Evolutionary conservation across 1,140 invertebrate genomes (phyloP).

Genomic region (Atta colombica): DNA sequence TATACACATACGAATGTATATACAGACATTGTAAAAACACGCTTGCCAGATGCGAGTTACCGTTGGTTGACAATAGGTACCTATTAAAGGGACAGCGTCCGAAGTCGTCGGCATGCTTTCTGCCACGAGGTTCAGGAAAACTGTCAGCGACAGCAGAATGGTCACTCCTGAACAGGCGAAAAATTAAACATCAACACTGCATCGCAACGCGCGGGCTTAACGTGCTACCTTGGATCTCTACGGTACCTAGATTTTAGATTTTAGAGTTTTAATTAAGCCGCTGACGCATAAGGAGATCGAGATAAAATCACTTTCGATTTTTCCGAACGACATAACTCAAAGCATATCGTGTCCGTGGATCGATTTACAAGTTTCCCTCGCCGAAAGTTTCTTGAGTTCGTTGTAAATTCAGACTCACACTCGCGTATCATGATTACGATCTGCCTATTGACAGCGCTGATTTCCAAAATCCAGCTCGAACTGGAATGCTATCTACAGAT

Average conservation of each 20-base stretch:
- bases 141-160: conserved; percentile 99
- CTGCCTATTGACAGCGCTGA: not conserved
- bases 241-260: conserved; percentile 10
- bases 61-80: conserved; percentile 82
- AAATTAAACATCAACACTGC: conserved; percentile 55
- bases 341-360: too few relatives aligned
- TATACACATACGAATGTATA: conserved; percentile 61
- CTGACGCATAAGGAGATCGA: not conserved
- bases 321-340: not conserved
- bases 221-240: conserved; percentile 35
- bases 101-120: conserved; percentile 97
- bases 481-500: not conserved
- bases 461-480: not conserved
- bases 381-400: not conserved
- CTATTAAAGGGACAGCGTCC: conserved; percentile 92
- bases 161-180: conserved; percentile 93
- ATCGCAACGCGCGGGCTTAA: conserved; percentile 33
- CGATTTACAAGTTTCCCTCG: not conserved
- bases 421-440: conserved; percentile 23
- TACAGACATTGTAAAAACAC: conserved; percentile 72
- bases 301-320: conserved; percentile 18
- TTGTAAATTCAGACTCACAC: conserved; percentile 3
- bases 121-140: conserved; percentile 98
- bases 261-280: not conserved
- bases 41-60: conserved; percentile 69